Conservation (phyloP, 2,888 invertebrate species). For the Pristionchus maxplancki region DNA sequence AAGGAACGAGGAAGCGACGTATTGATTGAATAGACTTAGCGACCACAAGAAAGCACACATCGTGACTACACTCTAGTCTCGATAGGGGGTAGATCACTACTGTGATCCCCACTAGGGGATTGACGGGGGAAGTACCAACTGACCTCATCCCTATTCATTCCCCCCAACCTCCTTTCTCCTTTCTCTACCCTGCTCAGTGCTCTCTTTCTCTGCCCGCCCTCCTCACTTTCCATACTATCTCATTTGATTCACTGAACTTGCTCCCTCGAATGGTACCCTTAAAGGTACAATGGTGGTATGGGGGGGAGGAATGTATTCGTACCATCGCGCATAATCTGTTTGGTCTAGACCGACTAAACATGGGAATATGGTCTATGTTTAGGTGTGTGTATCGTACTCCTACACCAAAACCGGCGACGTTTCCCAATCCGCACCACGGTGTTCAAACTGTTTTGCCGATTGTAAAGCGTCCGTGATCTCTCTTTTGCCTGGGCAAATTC, state of each 20-base stretch:
- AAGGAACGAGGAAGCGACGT: background rate
- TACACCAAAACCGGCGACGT: no score
- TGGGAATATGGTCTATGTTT: no score
- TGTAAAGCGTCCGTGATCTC: no score
- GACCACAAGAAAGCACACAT: background rate
- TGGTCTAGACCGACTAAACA: no score
- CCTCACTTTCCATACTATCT: background rate
- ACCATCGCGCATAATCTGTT: no score
- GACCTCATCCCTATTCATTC: constrained; percentile 12
- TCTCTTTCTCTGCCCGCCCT: background rate
- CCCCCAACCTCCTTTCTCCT: background rate
- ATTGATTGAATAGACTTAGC: background rate
- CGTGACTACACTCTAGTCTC: background rate
- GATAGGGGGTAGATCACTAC: background rate
- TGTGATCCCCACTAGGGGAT: background rate
- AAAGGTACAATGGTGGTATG: background rate
- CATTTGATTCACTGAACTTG: background rate
- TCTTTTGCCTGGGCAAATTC: no score
- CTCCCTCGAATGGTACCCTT: background rate
- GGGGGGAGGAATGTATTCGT: no score
- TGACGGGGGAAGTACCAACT: background rate
- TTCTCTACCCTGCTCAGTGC: constrained; percentile 23
- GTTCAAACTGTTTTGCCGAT: no score
- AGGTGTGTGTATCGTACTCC: no score
- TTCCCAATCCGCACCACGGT: no score